Evolutionary conservation across 2,797 vertebrate species (phyloP).

Genomic region (Cyclopterus lumpus): DNA sequence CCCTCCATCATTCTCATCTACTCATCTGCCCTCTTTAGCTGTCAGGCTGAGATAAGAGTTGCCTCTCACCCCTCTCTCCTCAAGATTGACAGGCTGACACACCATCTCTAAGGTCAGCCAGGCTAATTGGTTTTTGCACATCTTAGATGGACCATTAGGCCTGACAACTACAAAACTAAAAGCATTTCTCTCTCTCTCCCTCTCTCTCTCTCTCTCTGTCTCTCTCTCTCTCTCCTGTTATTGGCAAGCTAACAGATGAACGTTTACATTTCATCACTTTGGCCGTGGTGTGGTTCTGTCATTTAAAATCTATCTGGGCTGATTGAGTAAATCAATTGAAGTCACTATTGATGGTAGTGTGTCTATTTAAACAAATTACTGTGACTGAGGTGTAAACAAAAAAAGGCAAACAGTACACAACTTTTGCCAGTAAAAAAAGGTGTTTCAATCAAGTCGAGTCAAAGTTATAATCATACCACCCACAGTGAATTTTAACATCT

Average conservation of each 20-base stretch:
- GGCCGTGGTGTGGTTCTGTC: not conserved
- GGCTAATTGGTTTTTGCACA: constrained; percentile 82
- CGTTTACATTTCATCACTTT: not conserved
- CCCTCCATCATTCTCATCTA: constrained; percentile 30
- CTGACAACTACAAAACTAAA: constrained; percentile 53
- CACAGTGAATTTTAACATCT: no score
- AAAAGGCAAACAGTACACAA: not conserved
- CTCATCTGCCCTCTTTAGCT: constrained; percentile 51
- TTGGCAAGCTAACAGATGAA: not conserved
- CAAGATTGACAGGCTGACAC: constrained; percentile 66
- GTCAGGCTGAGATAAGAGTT: constrained; percentile 55
- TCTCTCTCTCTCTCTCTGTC: not conserved
- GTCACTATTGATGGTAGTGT: no score
- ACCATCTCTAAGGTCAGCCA: constrained; percentile 68
- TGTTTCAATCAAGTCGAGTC: no score
- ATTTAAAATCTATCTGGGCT: not conserved
- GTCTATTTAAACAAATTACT: no score
- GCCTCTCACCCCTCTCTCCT: constrained; percentile 24
- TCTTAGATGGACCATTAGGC: constrained; percentile 74
- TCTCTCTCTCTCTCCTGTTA: not conserved
- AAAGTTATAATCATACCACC: no score
- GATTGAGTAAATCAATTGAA: not conserved
- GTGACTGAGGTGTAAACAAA: not conserved
- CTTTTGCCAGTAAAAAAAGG: not conserved
- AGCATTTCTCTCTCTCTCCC: constrained; percentile 25